Conservation (phyloP, 2,888 invertebrate species). For the Tetragonisca angustula region DNA sequence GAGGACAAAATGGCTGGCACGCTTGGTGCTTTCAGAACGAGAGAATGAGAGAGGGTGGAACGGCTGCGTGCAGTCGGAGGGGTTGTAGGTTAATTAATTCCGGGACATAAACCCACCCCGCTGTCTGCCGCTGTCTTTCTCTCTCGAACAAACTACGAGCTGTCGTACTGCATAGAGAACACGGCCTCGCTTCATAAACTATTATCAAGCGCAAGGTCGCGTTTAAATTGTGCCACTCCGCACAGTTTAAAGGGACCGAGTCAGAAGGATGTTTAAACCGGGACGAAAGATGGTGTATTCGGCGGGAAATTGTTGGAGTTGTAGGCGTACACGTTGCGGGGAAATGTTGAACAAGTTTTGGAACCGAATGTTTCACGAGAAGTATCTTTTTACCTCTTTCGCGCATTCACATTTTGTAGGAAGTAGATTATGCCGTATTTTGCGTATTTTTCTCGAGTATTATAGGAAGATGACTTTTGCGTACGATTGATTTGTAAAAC, state of each 20-base stretch:
- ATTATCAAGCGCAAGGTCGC: conserved; percentile 82
- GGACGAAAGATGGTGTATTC: neutral
- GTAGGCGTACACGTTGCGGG: neutral
- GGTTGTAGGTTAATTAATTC: conserved; percentile 82
- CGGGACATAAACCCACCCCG: conserved; percentile 79
- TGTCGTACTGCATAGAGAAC: conserved; percentile 70
- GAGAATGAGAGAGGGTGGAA: conserved; percentile 66
- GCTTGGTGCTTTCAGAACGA: conserved; percentile 66
- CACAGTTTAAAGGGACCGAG: conserved; percentile 79
- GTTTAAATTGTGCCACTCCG: conserved; percentile 79
- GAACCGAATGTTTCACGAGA: neutral
- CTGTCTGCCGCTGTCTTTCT: conserved; percentile 51
- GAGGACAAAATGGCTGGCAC: conserved; percentile 78
- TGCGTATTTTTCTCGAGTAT: neutral
- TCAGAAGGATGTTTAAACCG: conserved; percentile 67
- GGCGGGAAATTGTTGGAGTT: neutral
- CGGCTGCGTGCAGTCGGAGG: conserved; percentile 67
- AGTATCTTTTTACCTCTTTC: neutral
- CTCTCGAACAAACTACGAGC: conserved; percentile 59
- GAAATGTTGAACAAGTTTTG: neutral
- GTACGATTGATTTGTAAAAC: neutral
- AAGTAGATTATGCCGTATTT: neutral
- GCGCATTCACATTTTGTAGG: neutral
- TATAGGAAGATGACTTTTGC: neutral
- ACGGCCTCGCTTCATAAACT: conserved; percentile 78